Percentiles rank a stretch among this genome's conserved stretches.
phyloP scores from a whole-genome alignment of 2,888 invertebrate species.

The Chrysotoxum bicinctum region DNA sequence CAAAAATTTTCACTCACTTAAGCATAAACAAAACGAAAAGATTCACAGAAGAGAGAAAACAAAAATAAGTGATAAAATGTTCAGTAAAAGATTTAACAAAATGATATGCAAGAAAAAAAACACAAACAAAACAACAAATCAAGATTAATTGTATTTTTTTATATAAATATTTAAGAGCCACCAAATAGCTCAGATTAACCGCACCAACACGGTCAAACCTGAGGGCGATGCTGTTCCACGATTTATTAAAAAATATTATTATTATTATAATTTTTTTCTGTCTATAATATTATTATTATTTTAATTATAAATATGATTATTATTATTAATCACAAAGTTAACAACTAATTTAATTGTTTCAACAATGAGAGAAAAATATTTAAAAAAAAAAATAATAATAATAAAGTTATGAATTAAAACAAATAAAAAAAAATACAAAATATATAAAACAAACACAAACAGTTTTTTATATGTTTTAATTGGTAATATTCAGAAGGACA shows the following conservation, averaged over 20 bases:
- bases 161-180: slow-evolving; percentile 69
- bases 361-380: slow-evolving; percentile 68
- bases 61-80: slow-evolving; percentile 42
- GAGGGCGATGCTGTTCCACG: slow-evolving; percentile 71
- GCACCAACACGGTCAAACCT: slow-evolving; percentile 63
- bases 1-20: slow-evolving; percentile 27
- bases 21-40: slow-evolving; percentile 4
- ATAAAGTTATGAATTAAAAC: slow-evolving; percentile 69
- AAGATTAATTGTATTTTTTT: slow-evolving; percentile 65
- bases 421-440: slow-evolving; percentile 55
- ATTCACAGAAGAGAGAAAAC: neutral
- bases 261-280: slow-evolving; percentile 53
- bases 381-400: slow-evolving; percentile 56
- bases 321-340: slow-evolving; percentile 68
- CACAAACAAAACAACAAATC: slow-evolving; percentile 28
- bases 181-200: slow-evolving; percentile 71
- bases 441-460: neutral
- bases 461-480: neutral
- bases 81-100: slow-evolving; percentile 32
- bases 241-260: slow-evolving; percentile 59
- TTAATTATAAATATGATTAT: slow-evolving; percentile 68
- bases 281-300: slow-evolving; percentile 66
- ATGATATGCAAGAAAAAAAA: slow-evolving; percentile 8
- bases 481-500: too few relatives aligned
- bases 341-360: slow-evolving; percentile 72